Conservation (phyloP, 2,888 invertebrate genomes). For the Coecobrya sp. region DNA sequence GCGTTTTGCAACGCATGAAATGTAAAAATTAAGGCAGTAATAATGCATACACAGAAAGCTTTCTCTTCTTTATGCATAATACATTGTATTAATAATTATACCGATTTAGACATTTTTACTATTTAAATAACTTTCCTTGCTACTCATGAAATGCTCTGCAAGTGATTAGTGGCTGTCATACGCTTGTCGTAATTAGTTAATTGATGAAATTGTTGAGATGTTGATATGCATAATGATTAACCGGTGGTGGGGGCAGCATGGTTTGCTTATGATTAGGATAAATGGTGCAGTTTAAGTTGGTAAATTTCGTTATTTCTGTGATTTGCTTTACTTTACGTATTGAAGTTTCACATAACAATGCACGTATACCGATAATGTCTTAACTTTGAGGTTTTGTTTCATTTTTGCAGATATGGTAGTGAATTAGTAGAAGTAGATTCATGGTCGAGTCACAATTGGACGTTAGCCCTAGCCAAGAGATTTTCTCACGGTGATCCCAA, state of each 20-base stretch:
- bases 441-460: slow-evolving; percentile 96
- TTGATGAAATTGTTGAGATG: slow-evolving; percentile 76
- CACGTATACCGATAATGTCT: slow-evolving; percentile 13
- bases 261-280: neutral
- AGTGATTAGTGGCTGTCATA: slow-evolving; percentile 69
- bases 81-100: neutral
- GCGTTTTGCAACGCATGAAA: neutral
- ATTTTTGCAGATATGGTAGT: slow-evolving; percentile 95
- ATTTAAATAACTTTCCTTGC: slow-evolving; percentile 46
- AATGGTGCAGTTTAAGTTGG: neutral
- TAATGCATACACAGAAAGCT: slow-evolving; percentile 28
- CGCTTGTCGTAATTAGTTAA: slow-evolving; percentile 74
- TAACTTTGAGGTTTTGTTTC: slow-evolving; percentile 80
- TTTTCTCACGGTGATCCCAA: slow-evolving; percentile 88
- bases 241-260: slow-evolving; percentile 48
- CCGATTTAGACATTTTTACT: slow-evolving; percentile 33
- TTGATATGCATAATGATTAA: slow-evolving; percentile 75
- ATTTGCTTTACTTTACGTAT: too few species aligned
- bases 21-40: too few species aligned
- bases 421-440: slow-evolving; percentile 97
- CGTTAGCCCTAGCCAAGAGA: slow-evolving; percentile 93
- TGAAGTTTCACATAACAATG: neutral
- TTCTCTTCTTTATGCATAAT: slow-evolving; percentile 59
- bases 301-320: too few species aligned
- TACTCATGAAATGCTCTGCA: neutral